These are phyloP conservation scores for Serripes groenlandicus DNA, from an alignment of 2,888 invertebrate species.

Conservation along the genomic window DNA sequence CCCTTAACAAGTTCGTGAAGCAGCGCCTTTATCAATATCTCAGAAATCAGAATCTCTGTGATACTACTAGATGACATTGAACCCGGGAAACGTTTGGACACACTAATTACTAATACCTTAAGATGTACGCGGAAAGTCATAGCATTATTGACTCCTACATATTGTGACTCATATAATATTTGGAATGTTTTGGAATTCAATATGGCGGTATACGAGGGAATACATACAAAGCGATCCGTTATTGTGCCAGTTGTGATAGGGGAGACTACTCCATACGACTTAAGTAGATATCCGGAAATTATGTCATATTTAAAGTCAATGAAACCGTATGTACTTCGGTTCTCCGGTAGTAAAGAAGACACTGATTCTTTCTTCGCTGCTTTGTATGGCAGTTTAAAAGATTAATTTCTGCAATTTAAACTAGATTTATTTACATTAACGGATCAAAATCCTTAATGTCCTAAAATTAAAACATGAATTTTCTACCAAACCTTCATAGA, in stretches of 20 bases:
- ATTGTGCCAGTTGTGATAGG: constrained; percentile 40
- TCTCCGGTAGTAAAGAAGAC: not conserved
- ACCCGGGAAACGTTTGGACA: constrained; percentile 8
- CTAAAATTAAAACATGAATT: too few relatives aligned
- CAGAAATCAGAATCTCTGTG: not conserved
- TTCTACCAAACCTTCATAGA: too few relatives aligned
- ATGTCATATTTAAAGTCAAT: constrained; percentile 11
- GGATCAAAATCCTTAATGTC: too few relatives aligned
- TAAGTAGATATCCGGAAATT: constrained; percentile 27
- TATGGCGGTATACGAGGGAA: constrained; percentile 53
- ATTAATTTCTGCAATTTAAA: too few relatives aligned
- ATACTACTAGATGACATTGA: constrained; percentile 35
- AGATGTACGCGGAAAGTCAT: constrained; percentile 39
- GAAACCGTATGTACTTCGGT: not conserved
- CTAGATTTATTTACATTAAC: too few relatives aligned
- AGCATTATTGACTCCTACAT: constrained; percentile 28
- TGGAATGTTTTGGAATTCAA: constrained; percentile 61
- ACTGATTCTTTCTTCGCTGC: not conserved
- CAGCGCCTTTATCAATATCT: constrained; percentile 16
- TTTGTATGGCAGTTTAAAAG: too few relatives aligned
- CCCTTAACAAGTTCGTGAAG: constrained; percentile 4
- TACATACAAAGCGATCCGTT: constrained; percentile 48
- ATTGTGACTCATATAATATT: constrained; percentile 24
- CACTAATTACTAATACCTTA: constrained; percentile 34
- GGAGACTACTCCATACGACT: constrained; percentile 6